A percentile compares a stretch with the other conserved stretches of the same genome.
Evolutionary conservation across 1,140 invertebrate genomes (phyloP).

Genomic region (Meloidogyne exigua): DNA sequence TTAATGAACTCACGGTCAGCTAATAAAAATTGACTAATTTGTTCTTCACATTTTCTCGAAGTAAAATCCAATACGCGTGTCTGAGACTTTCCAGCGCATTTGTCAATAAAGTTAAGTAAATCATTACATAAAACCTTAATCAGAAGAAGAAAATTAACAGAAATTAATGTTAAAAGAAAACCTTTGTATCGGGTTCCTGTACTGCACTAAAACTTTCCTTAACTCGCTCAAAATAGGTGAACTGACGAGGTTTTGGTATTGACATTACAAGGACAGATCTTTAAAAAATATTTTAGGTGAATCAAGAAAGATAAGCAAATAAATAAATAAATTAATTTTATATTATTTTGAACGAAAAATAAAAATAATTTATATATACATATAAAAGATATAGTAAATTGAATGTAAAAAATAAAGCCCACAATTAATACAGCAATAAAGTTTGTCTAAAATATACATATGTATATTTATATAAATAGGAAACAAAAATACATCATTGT

Average conservation of each 20-base stretch:
- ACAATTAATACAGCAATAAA: too few relatives aligned
- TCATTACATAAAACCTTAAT: constrained; percentile 14
- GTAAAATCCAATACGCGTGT: constrained; percentile 18
- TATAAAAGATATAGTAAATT: too few relatives aligned
- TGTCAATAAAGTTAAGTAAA: constrained; percentile 13
- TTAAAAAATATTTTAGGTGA: background rate
- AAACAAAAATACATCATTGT: too few relatives aligned
- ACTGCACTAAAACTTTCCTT: constrained; percentile 19
- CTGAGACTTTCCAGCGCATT: constrained; percentile 1
- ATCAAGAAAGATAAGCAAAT: too few relatives aligned
- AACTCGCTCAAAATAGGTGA: constrained; percentile 19
- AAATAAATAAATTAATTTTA: too few relatives aligned
- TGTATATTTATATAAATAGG: too few relatives aligned
- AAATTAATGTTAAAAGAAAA: background rate
- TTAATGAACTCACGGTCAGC: background rate
- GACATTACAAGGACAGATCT: background rate
- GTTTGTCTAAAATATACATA: too few relatives aligned
- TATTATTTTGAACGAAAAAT: too few relatives aligned
- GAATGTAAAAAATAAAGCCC: too few relatives aligned
- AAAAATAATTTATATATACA: too few relatives aligned
- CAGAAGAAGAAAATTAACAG: background rate
- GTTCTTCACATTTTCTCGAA: background rate
- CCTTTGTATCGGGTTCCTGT: constrained; percentile 15
- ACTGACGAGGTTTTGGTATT: constrained; percentile 17
- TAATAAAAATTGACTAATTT: constrained; percentile 4